phyloP scores from a whole-genome alignment of 2,113 vertebrate genomes.

The Galeopterus variegatus region DNA sequence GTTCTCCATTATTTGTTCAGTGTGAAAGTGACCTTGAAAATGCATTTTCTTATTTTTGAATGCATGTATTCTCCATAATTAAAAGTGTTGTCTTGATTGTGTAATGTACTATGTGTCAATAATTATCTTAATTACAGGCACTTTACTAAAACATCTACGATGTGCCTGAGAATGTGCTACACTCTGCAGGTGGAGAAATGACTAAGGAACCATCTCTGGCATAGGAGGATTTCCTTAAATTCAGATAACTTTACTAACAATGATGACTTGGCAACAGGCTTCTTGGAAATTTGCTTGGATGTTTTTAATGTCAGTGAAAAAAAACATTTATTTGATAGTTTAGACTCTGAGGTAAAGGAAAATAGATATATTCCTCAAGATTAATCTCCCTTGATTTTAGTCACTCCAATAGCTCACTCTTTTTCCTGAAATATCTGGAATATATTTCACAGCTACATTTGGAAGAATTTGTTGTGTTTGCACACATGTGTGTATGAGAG shows the following conservation, averaged over 20 bases:
- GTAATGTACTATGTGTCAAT: background rate
- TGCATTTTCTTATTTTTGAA: background rate
- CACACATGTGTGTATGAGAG: background rate
- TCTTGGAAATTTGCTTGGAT: background rate
- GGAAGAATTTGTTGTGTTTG: background rate
- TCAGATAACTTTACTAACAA: background rate
- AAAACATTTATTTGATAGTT: background rate
- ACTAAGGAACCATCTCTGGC: background rate
- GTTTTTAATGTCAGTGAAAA: background rate
- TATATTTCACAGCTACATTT: background rate
- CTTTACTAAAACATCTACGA: background rate
- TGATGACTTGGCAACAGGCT: background rate
- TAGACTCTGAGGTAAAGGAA: background rate
- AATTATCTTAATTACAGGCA: background rate
- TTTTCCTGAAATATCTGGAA: background rate
- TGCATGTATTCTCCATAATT: background rate
- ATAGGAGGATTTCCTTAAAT: background rate
- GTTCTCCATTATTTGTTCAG: background rate
- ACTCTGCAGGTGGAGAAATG: background rate
- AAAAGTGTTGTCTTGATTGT: background rate
- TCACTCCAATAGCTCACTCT: background rate
- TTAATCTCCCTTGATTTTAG: background rate
- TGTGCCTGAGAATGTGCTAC: background rate
- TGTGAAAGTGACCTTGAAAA: background rate
- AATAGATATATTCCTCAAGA: background rate